Base-by-base conservation (phyloP, 1,140 invertebrate species). In the Drosophila novamexicana region DNA sequence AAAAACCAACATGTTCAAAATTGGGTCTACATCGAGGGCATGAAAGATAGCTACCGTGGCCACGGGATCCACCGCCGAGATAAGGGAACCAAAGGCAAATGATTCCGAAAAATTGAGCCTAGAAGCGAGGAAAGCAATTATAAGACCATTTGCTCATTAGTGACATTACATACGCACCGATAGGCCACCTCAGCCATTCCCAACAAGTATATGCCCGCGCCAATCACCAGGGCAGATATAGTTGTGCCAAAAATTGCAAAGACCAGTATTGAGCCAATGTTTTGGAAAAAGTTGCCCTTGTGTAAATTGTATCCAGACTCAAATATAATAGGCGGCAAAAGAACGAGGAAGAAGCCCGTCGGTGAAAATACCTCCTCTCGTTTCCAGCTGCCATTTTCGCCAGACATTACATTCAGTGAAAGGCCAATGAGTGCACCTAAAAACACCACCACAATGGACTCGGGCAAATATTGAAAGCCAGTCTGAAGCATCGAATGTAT, bases 231-330 rank as follows among this genome's bases (percentile, higher is more conserved):
- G 10, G 98, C 98, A 16, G 98, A 99, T 78, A 99, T 98, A 0
- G 97, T 95, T 16, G 98, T 99, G 0, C 98, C 98, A 86, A 99
- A 94, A 78, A 99, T 98, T 1, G 98, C 98, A 95, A 99, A 99
- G 0, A 99, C 95, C 70, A 99, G 92, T 76, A 97, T 97, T 6
- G 96, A 98, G 29, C 98, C 98, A 92, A 99, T 98, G 91, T 99
- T 99, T 93, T 99, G 98, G 92, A 99, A 99, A 91, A 99, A 99
- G 91, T 99, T 99, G 37, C 98, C 98, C 93, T 99, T 99, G 88
- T 99, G 98, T 52, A 99, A 94, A 95, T 99, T 99, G 91, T 99
- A 99, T 5, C 98, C 98, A 5, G 98, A 99, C 93, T 99, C 98
- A 94, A 99, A 99, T 78, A 99, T 99, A 49, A 99, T 99, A 1